Percentiles rank a stretch among this genome's conserved stretches.
These are phyloP conservation scores for Chironomus tentans DNA, from an alignment of 2,888 invertebrate species.

Conservation along the genomic window DNA sequence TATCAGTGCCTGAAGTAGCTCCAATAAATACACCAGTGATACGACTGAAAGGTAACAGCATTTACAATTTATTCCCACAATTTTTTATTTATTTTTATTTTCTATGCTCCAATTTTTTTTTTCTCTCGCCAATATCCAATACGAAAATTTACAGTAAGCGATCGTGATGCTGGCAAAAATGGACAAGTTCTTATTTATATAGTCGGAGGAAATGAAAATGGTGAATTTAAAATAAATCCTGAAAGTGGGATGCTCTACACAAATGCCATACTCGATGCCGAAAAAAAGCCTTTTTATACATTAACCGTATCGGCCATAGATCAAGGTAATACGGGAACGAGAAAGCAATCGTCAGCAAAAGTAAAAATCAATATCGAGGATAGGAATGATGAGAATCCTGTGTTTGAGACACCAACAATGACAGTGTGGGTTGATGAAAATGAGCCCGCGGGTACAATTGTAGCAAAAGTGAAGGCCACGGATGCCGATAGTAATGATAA, in stretches of 20 bases:
- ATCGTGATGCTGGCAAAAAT: slow-evolving; percentile 74
- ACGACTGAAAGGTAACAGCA: slow-evolving; percentile 51
- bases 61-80: no score
- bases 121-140: no score
- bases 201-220: slow-evolving; percentile 84
- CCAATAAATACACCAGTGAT: slow-evolving; percentile 84
- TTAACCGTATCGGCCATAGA: slow-evolving; percentile 85
- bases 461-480: slow-evolving; percentile 73
- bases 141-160: slow-evolving; percentile 49
- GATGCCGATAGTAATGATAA: slow-evolving; percentile 91
- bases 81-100: no score
- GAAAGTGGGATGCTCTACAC: slow-evolving; percentile 86
- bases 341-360: slow-evolving; percentile 82
- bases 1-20: slow-evolving; percentile 77
- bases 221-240: slow-evolving; percentile 77
- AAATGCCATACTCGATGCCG: slow-evolving; percentile 72
- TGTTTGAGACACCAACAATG: slow-evolving; percentile 64
- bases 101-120: no score
- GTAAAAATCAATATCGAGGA: slow-evolving; percentile 82
- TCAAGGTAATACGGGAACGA: slow-evolving; percentile 70
- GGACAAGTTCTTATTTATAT: slow-evolving; percentile 80
- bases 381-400: slow-evolving; percentile 89
- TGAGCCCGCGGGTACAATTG: slow-evolving; percentile 72
- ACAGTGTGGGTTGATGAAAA: slow-evolving; percentile 77
- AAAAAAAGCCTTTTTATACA: slow-evolving; percentile 72